Evolutionary conservation across 1,140 invertebrate species (phyloP).

Genomic region (Bombus waltoni): DNA sequence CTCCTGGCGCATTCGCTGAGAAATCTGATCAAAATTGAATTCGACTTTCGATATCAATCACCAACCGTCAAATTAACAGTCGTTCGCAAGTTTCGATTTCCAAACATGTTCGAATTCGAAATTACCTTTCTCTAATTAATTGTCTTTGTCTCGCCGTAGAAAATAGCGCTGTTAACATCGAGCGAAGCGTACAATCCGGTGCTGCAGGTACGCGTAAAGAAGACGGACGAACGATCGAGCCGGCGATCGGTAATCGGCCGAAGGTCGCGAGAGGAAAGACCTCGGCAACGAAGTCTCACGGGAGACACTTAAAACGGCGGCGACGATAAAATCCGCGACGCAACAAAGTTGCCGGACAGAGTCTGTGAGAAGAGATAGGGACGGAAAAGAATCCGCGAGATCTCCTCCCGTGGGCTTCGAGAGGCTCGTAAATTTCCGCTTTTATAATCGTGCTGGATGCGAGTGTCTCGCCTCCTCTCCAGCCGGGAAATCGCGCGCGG

Average conservation of each 20-base stretch:
- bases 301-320: slow-evolving; percentile 65
- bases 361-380: background rate
- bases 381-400: slow-evolving; percentile 20
- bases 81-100: background rate
- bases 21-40: background rate
- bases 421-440: slow-evolving; percentile 69
- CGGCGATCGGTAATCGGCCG: slow-evolving; percentile 9
- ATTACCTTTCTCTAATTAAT: background rate
- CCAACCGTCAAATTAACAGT: background rate
- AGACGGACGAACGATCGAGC: background rate
- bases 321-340: slow-evolving; percentile 61
- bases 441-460: slow-evolving; percentile 68
- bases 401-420: slow-evolving; percentile 9
- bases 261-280: slow-evolving; percentile 20
- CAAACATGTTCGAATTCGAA: background rate
- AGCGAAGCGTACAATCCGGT: background rate
- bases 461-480: slow-evolving; percentile 7
- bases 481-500: background rate
- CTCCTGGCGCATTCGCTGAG: background rate
- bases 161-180: background rate
- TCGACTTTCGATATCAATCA: background rate
- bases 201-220: background rate
- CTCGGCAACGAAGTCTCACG: slow-evolving; percentile 13
- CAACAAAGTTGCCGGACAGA: slow-evolving; percentile 48
- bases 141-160: background rate